These are phyloP conservation scores for Lampris incognitus DNA, from an alignment of 2,113 vertebrate genomes.

Conservation along the genomic window DNA sequence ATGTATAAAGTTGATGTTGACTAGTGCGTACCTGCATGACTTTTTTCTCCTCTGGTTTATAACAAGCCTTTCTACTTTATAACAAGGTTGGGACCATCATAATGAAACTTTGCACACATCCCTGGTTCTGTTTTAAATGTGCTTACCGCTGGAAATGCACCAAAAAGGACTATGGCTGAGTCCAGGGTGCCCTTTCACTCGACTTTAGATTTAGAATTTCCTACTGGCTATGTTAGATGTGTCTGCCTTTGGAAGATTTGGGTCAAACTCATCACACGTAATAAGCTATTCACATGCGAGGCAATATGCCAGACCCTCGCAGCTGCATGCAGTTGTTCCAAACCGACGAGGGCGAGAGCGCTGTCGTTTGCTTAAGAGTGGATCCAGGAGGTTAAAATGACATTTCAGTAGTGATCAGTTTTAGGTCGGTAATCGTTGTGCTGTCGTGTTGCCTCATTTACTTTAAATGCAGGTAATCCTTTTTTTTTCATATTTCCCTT, in stretches of 20 bases:
- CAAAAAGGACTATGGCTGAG: constrained; percentile 64
- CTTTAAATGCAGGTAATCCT: too few relatives aligned
- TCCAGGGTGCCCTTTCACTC: constrained; percentile 70
- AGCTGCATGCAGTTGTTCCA: constrained; percentile 64
- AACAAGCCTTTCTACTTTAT: background rate
- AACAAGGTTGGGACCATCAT: too few relatives aligned
- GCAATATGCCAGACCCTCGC: constrained; percentile 60
- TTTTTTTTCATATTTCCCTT: background rate
- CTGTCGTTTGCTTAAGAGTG: constrained; percentile 50
- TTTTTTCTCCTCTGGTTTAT: too few relatives aligned
- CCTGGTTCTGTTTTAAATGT: background rate
- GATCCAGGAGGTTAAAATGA: constrained; percentile 47
- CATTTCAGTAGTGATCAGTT: constrained; percentile 64
- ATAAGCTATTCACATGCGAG: constrained; percentile 78
- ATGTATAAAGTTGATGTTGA: too few relatives aligned
- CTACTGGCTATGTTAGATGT: constrained; percentile 59
- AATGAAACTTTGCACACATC: constrained; percentile 8
- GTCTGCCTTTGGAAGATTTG: constrained; percentile 72
- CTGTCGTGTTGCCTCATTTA: background rate
- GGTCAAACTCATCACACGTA: constrained; percentile 79
- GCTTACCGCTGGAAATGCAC: constrained; percentile 45
- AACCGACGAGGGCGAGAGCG: constrained; percentile 53
- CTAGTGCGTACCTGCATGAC: too few relatives aligned
- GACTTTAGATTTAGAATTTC: constrained; percentile 72
- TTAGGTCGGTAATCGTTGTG: constrained; percentile 46